Percentiles rank a stretch among this genome's conserved stretches.
Evolutionary conservation across 2,797 vertebrate species (phyloP).

Genomic region (Sitta carolinensis): DNA sequence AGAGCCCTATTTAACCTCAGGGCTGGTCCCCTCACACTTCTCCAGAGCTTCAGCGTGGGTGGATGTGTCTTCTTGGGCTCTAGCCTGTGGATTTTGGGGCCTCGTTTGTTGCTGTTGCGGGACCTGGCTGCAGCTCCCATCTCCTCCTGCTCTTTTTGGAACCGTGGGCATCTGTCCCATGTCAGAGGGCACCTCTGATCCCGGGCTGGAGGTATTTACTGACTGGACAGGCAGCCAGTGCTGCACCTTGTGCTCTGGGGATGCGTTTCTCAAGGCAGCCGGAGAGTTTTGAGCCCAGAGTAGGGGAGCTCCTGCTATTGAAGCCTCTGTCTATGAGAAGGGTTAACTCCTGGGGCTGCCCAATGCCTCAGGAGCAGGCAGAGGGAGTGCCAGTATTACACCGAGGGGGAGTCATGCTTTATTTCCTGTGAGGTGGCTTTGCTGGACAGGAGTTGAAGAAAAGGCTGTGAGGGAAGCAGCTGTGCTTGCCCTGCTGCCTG

Average conservation of each 20-base stretch:
- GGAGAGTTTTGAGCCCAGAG: not conserved
- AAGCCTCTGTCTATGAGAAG: not conserved
- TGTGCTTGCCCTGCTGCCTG: not conserved
- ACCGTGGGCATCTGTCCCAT: rapidly evolving
- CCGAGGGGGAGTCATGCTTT: rapidly evolving
- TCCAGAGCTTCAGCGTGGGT: rapidly evolving
- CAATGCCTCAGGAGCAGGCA: not conserved
- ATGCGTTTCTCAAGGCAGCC: rapidly evolving
- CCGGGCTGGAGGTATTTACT: not conserved
- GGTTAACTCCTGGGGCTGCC: not conserved
- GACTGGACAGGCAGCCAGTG: rapidly evolving
- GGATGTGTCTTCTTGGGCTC: not conserved
- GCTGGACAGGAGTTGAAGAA: not conserved
- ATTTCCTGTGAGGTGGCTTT: not conserved
- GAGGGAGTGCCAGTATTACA: not conserved
- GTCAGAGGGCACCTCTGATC: rapidly evolving
- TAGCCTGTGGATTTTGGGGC: rapidly evolving
- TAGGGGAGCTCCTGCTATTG: not conserved
- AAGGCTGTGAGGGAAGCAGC: not conserved
- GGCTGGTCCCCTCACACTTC: rapidly evolving
- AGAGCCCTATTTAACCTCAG: not conserved
- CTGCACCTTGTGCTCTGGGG: rapidly evolving
- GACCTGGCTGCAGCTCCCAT: not conserved
- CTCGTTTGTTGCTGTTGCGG: not conserved
- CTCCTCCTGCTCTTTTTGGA: not conserved